These are phyloP conservation scores for Vollenhovia emeryi DNA, from an alignment of 1,140 invertebrate species.

Conservation along the genomic window DNA sequence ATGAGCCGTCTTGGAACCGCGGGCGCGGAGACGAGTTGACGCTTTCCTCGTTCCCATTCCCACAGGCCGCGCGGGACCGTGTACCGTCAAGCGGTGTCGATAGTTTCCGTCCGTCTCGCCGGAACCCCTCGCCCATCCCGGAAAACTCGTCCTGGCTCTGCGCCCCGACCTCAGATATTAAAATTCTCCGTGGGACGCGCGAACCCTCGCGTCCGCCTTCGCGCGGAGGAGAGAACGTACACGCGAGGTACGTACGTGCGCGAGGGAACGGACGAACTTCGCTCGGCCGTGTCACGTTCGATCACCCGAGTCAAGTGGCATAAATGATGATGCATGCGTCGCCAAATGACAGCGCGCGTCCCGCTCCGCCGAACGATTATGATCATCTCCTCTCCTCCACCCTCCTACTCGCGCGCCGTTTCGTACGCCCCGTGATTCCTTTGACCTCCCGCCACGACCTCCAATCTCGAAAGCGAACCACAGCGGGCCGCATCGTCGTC, in stretches of 20 bases:
- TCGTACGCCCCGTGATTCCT: conserved; percentile 51
- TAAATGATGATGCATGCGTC: conserved; percentile 75
- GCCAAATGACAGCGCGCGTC: conserved; percentile 68
- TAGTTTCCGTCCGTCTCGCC: neutral
- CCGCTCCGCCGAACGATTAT: conserved; percentile 58
- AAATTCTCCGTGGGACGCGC: conserved; percentile 64
- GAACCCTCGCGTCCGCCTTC: neutral
- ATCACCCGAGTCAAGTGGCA: conserved; percentile 72
- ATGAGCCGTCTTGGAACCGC: conserved; percentile 67
- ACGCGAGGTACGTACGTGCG: neutral
- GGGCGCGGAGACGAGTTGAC: conserved; percentile 43
- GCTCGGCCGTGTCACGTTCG: conserved; percentile 67
- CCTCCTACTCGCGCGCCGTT: neutral
- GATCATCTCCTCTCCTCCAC: neutral
- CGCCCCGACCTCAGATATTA: conserved; percentile 60
- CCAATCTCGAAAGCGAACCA: conserved; percentile 65
- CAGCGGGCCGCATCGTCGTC: conserved; percentile 60
- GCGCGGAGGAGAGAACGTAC: neutral
- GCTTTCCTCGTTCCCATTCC: conserved; percentile 64
- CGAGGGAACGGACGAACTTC: conserved; percentile 53
- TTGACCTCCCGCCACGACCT: conserved; percentile 71
- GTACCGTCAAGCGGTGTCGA: neutral
- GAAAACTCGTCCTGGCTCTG: conserved; percentile 3
- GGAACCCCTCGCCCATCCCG: neutral
- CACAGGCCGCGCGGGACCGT: conserved; percentile 2